phyloP scores from a whole-genome alignment of 2,113 vertebrate species.

The Felis chaus region DNA sequence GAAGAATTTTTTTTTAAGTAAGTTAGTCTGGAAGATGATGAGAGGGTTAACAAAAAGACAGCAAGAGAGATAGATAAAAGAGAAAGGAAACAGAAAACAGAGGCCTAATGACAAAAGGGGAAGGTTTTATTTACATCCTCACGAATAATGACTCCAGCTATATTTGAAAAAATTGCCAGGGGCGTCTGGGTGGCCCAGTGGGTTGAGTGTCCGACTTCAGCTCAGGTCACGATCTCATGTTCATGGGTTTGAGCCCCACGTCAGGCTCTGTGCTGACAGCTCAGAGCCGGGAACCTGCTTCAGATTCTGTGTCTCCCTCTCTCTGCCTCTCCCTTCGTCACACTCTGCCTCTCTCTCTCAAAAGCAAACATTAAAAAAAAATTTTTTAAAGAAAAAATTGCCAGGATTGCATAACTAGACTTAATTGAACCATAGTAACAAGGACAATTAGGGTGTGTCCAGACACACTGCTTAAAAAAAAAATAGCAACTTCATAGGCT shows the following conservation, averaged over 20 bases:
- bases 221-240: no score
- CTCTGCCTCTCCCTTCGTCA: no score
- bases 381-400: no score
- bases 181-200: no score
- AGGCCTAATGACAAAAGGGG: not conserved
- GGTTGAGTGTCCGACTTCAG: no score
- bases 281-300: no score
- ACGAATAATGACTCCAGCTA: not conserved
- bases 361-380: no score
- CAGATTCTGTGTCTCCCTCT: no score
- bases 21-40: not conserved
- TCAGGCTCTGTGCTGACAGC: no score
- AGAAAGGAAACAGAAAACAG: not conserved
- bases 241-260: no score
- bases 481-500: not conserved
- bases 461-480: not conserved
- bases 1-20: not conserved
- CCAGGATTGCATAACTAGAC: not conserved
- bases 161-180: not conserved
- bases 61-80: not conserved
- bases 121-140: not conserved
- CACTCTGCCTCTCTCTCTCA: no score
- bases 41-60: not conserved
- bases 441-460: not conserved
- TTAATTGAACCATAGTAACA: not conserved